Evolutionary conservation across 2,888 invertebrate species (phyloP).

Genomic region (Apocheima hispidaria): DNA sequence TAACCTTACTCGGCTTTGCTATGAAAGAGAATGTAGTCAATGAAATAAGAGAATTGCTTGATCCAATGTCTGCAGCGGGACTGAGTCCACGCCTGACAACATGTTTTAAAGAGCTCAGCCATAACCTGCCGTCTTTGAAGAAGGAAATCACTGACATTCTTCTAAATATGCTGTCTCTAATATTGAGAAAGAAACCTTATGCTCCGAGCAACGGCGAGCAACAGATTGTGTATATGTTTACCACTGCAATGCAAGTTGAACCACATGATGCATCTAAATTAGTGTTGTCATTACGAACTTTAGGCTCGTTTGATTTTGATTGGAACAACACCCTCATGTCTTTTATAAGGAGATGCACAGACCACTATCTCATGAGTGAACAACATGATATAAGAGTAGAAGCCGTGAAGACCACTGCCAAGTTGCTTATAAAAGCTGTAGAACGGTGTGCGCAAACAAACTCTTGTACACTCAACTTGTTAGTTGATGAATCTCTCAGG

Average conservation of each 20-base stretch:
- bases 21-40: conserved; percentile 91
- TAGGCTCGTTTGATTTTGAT: conserved; percentile 97
- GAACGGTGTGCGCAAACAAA: conserved; percentile 88
- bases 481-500: conserved; percentile 96
- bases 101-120: conserved; percentile 95
- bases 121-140: conserved; percentile 94
- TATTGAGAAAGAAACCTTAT: conserved; percentile 94
- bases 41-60: conserved; percentile 94
- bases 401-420: conserved; percentile 97
- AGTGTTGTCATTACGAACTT: conserved; percentile 95
- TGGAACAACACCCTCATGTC: conserved; percentile 95
- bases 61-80: conserved; percentile 96
- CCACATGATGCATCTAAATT: conserved; percentile 93
- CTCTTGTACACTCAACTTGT: conserved; percentile 93
- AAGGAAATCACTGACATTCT: conserved; percentile 97
- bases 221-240: conserved; percentile 73
- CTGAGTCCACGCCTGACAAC: conserved; percentile 96
- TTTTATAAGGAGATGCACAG: conserved; percentile 97
- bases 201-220: conserved; percentile 86
- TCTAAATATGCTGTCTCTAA: conserved; percentile 95
- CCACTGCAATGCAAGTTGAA: conserved; percentile 80
- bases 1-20: conserved; percentile 96
- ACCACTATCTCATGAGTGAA: conserved; percentile 95
- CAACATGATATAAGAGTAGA: conserved; percentile 95
- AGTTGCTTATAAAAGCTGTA: conserved; percentile 94